A percentile compares a stretch with the other conserved stretches of the same genome.
Evolutionary conservation across 2,797 vertebrate species (phyloP).

Genomic region (Phrynocephalus vlangalii): DNA sequence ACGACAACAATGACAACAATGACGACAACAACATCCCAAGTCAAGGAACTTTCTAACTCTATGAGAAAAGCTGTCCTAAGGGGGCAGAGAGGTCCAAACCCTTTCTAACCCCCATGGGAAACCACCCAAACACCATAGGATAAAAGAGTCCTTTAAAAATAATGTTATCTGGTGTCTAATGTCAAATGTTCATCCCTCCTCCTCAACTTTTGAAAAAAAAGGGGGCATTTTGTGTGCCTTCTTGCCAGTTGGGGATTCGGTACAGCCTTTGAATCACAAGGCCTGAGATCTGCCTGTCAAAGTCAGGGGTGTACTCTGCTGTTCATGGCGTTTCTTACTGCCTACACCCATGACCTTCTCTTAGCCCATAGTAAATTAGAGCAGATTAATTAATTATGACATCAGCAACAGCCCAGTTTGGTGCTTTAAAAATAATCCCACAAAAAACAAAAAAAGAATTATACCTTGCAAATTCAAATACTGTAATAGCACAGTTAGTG

Average conservation of each 20-base stretch:
- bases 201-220: not conserved
- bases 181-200: not conserved
- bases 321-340: not conserved
- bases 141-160: not conserved
- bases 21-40: not conserved
- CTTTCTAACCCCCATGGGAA: not conserved
- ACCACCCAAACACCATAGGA: not conserved
- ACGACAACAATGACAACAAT: no score
- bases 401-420: conserved; percentile 33
- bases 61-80: not conserved
- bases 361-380: conserved; percentile 34
- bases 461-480: conserved; percentile 27
- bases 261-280: not conserved
- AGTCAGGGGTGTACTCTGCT: not conserved
- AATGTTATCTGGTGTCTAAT: not conserved
- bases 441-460: conserved; percentile 28
- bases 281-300: not conserved
- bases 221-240: not conserved
- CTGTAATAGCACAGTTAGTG: conserved; percentile 9
- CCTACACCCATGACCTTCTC: conserved; percentile 1
- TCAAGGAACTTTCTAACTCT: not conserved
- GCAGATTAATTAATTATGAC: conserved; percentile 7
- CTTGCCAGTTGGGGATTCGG: not conserved
- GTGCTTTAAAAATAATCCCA: not conserved
- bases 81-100: not conserved